phyloP scores from a whole-genome alignment of 2,797 vertebrate genomes.

The Anas bahamensis region DNA sequence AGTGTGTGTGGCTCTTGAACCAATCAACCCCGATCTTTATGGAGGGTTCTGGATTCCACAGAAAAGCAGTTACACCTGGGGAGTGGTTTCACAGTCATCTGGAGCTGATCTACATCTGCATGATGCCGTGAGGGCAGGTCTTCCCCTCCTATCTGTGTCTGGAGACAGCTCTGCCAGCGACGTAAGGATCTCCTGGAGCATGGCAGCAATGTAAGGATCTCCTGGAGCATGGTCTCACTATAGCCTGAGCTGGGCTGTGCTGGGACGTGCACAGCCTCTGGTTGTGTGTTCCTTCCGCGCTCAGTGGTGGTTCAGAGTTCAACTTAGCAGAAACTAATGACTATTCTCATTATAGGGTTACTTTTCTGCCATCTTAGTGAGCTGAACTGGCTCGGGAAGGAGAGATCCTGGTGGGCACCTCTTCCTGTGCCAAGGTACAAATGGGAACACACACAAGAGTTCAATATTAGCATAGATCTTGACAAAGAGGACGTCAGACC shows the following conservation, averaged over 20 bases:
- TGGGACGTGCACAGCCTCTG: neutral
- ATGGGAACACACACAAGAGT: neutral
- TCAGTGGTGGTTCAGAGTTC: neutral
- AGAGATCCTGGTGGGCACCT: neutral
- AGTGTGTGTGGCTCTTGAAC: neutral
- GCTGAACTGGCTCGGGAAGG: neutral
- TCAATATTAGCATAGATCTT: neutral
- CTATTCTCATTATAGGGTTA: neutral
- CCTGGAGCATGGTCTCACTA: neutral
- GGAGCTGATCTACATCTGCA: neutral
- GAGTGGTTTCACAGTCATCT: neutral
- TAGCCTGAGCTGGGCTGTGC: neutral
- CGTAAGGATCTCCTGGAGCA: neutral
- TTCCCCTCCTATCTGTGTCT: neutral
- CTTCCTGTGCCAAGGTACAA: neutral
- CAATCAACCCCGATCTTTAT: neutral
- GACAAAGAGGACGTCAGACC: neutral
- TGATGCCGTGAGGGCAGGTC: neutral
- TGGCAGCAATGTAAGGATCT: neutral
- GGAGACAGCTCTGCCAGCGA: neutral
- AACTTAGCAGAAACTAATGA: neutral
- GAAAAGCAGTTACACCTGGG: neutral
- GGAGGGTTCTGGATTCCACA: neutral
- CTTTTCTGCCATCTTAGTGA: neutral
- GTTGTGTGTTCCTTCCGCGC: neutral